Evolutionary conservation across 2,113 vertebrate species (phyloP).

Genomic region (Nothoprocta pentlandii): DNA sequence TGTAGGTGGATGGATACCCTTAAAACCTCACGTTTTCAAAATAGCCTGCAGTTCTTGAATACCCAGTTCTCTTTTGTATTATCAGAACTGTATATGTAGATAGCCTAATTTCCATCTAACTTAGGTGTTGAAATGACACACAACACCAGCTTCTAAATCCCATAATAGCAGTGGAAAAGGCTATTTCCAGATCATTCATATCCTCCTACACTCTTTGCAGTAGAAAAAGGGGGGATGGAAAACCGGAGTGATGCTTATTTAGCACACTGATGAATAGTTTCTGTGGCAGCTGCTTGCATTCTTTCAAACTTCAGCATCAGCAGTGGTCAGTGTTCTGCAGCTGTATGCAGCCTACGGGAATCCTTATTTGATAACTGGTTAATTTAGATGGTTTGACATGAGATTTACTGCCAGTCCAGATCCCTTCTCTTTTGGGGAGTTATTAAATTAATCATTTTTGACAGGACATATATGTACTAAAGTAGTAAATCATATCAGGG

Average conservation of each 20-base stretch:
- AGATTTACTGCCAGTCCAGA: neutral
- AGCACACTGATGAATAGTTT: neutral
- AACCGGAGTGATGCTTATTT: neutral
- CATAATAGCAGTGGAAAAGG: neutral
- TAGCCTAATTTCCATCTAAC: neutral
- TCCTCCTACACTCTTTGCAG: neutral
- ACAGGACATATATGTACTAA: neutral
- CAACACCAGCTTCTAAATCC: neutral
- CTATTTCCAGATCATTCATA: neutral
- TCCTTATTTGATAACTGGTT: neutral
- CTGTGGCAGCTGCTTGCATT: neutral
- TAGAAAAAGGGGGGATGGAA: neutral
- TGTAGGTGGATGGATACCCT: neutral
- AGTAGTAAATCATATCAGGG: neutral
- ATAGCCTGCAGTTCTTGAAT: neutral
- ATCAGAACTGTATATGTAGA: neutral
- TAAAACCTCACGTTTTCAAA: constrained; percentile 9
- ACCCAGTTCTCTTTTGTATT: neutral
- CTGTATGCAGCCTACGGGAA: neutral
- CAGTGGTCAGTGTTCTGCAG: neutral
- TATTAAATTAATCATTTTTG: neutral
- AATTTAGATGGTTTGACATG: neutral
- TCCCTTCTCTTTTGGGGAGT: neutral
- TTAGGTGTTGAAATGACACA: neutral
- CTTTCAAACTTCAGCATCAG: neutral